Evolutionary conservation across 64 coral and sea anemone species (phyloP), one percentile per base, ranked within the genome.

Genomic region (Porites lutea): DNA sequence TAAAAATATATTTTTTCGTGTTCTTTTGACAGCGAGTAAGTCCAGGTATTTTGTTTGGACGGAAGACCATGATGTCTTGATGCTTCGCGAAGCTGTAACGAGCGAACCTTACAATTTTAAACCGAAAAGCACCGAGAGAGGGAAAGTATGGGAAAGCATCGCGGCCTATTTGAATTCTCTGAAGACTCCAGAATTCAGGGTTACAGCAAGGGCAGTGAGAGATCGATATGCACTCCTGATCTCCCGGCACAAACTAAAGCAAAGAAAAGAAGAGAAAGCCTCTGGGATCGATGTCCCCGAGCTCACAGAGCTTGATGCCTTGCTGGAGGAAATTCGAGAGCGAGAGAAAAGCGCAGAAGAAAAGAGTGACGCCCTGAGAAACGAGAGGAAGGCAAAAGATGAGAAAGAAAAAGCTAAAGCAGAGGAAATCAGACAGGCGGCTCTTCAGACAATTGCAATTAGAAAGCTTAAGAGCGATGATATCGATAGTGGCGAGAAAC

Each of bases 61-160:
- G 14, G 22, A 43, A 15, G 61, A 14, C 16, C 81, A 87, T 49
- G 72, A 71, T 67, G 55, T 80, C 2, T 13, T 89, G 0, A 45
- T 94, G 13, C 85, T 71, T 53, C 58, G 72, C 10, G 82, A 95
- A 90, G 73, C 90, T 77, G 59, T 75, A 12, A 57, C 78, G 4
- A 68, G 47, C 11, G 79, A 85, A 57, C 93, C 87, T 3, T 94
- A 55, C 59, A 83, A 89, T n/a, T 94, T 84, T 5, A 94, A 89
- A 77, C 49, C 67, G 21, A 47, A 72, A 67, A 90, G 79, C 65
- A 45, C 37, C 67, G 88, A 94, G 48, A 76, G 79, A 44, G 74
- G 76, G 23, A 87, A 80, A 37, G 82, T 74, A n/a, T 95, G 88
- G 88, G 93, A 95, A 21, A 53, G 51, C 9, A 95, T 95, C 87